Percentiles rank a stretch among this genome's conserved stretches.
These are phyloP conservation scores for Dicrostonyx torquatus DNA, from an alignment of 2,797 vertebrate species.

Conservation along the genomic window DNA sequence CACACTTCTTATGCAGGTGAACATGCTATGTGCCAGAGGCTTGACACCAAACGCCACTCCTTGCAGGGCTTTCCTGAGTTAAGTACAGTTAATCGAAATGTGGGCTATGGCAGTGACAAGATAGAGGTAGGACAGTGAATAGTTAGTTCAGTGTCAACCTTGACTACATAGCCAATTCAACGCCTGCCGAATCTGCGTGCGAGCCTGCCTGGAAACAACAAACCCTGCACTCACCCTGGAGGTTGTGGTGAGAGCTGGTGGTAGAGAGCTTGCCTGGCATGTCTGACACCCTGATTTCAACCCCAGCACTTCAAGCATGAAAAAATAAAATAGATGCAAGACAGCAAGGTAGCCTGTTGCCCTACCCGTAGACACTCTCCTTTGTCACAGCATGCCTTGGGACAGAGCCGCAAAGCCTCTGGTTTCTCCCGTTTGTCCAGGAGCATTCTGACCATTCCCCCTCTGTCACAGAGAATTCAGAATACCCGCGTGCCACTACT, in stretches of 20 bases:
- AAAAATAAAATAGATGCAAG: background rate
- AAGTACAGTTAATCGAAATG: background rate
- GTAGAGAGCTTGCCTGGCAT: background rate
- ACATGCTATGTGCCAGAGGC: background rate
- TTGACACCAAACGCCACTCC: background rate
- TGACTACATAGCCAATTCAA: too few relatives aligned
- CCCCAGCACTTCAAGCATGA: background rate
- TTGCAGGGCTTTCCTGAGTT: background rate
- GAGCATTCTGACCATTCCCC: background rate
- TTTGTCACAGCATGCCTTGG: background rate
- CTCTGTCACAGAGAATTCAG: background rate
- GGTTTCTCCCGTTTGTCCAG: too few relatives aligned
- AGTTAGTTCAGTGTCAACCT: background rate
- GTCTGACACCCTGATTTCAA: background rate
- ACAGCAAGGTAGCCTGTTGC: background rate
- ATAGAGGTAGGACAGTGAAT: background rate
- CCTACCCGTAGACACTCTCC: background rate
- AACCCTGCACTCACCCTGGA: too few relatives aligned
- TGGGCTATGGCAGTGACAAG: background rate
- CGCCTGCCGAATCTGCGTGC: background rate
- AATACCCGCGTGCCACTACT: background rate
- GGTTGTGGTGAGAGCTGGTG: background rate
- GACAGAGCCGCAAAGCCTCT: background rate
- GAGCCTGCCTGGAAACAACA: background rate
- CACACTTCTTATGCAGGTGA: background rate